Percentiles rank a stretch among this genome's conserved stretches.
Conservation (phyloP, 2,888 invertebrate genomes). For the Xestia rhomboidea region DNA sequence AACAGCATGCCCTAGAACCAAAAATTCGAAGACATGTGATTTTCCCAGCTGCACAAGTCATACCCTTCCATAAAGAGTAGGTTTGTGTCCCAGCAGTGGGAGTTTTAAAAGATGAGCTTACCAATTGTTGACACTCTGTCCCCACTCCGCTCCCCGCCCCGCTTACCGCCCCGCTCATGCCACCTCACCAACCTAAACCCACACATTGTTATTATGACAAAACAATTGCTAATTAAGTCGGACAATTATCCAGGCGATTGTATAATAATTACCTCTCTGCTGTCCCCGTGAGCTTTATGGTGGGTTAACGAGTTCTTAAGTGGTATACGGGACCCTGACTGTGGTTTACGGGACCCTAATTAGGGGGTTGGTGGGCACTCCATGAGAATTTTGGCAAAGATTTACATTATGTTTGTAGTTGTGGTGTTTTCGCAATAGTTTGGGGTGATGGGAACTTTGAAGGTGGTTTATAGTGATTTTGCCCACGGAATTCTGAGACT, state of each 20-base stretch:
- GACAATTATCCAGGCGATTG: conserved; percentile 67
- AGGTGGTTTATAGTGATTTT: not conserved
- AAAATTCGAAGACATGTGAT: no score
- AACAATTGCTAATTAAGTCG: conserved; percentile 77
- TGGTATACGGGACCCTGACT: conserved; percentile 40
- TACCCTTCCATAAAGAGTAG: no score
- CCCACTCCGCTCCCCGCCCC: not conserved
- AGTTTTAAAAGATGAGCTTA: no score
- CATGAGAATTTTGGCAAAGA: conserved; percentile 43
- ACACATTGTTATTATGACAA: conserved; percentile 73
- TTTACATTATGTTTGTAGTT: conserved; percentile 25
- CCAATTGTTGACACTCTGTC: no score
- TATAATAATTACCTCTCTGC: conserved; percentile 68
- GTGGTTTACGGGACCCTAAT: conserved; percentile 47
- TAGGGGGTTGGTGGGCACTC: conserved; percentile 29
- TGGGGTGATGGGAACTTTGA: not conserved
- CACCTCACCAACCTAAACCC: conserved; percentile 40
- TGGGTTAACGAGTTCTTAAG: conserved; percentile 64
- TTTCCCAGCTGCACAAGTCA: no score
- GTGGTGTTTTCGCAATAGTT: conserved; percentile 2
- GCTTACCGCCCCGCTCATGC: conserved; percentile 58
- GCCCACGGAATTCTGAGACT: no score
- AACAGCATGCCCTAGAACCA: no score
- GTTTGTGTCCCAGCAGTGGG: no score
- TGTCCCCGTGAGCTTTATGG: conserved; percentile 54